These are phyloP conservation scores for Aratinga solstitialis DNA, from an alignment of 2,797 vertebrate genomes.

Conservation along the genomic window DNA sequence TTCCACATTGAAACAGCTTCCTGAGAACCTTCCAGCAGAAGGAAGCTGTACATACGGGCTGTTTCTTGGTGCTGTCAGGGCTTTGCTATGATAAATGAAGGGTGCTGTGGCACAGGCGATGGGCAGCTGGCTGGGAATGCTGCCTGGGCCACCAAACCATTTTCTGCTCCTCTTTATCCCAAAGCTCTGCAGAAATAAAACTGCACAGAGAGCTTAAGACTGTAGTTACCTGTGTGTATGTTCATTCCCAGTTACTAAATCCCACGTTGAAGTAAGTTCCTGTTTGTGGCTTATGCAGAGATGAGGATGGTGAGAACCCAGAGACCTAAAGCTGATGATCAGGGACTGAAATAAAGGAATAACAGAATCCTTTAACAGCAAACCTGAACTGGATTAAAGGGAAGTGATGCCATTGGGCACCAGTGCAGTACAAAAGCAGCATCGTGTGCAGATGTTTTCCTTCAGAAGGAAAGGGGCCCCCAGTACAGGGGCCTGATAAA, in stretches of 20 bases:
- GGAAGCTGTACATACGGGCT: not conserved
- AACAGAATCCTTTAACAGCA: not conserved
- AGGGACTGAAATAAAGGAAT: not conserved
- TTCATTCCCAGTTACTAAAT: not conserved
- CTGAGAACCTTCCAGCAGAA: not conserved
- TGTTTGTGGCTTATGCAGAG: rapidly evolving
- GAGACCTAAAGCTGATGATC: not conserved
- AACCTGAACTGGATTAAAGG: not conserved
- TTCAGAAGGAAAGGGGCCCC: not conserved
- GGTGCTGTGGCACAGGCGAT: not conserved
- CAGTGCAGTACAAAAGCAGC: not conserved
- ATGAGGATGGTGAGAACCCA: not conserved
- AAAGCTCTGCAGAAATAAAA: not conserved
- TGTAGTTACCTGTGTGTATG: not conserved
- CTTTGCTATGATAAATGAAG: not conserved
- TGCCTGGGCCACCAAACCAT: not conserved
- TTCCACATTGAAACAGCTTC: not conserved
- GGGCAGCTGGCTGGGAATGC: not conserved
- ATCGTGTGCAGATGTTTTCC: not conserved
- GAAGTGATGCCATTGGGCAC: not conserved
- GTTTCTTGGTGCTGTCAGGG: not conserved
- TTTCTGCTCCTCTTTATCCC: not conserved
- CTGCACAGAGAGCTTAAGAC: not conserved
- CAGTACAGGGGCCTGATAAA: not conserved
- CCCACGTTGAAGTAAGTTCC: rapidly evolving